These are phyloP conservation scores for Mesorhabditis sp. DNA, from an alignment of 2,888 invertebrate species.

Conservation along the genomic window DNA sequence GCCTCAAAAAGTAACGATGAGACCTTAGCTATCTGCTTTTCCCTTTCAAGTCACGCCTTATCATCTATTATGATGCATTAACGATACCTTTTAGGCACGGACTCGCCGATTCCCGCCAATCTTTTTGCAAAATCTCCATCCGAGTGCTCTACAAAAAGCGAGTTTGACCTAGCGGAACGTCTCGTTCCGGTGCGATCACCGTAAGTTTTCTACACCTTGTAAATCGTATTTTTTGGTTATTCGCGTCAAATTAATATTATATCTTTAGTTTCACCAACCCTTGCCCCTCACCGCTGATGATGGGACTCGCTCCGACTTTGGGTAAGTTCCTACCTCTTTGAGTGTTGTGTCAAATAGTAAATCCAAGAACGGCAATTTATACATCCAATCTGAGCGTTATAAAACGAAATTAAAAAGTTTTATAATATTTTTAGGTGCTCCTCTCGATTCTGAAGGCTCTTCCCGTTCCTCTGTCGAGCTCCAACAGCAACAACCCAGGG, in stretches of 20 bases:
- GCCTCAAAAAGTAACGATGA: too few relatives aligned
- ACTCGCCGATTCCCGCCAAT: background rate
- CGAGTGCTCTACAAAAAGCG: background rate
- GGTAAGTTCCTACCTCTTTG: too few relatives aligned
- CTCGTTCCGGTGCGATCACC: background rate
- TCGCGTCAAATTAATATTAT: background rate
- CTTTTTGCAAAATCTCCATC: background rate
- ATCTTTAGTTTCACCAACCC: background rate
- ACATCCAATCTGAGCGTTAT: too few relatives aligned
- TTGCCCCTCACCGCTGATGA: constrained; percentile 1
- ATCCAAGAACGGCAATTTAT: too few relatives aligned
- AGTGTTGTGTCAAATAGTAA: too few relatives aligned
- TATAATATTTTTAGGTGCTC: constrained; percentile 16
- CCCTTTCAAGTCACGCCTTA: too few relatives aligned
- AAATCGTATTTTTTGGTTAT: too few relatives aligned
- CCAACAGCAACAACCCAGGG: background rate
- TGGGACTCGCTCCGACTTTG: background rate
- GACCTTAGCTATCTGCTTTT: too few relatives aligned
- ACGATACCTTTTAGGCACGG: background rate
- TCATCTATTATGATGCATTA: too few relatives aligned
- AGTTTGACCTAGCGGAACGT: background rate
- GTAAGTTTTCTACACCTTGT: background rate
- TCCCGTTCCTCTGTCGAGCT: constrained; percentile 30
- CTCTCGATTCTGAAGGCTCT: constrained; percentile 34
- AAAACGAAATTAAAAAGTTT: too few relatives aligned